A percentile compares a stretch with the other conserved stretches of the same genome.
Conservation (phyloP, 2,888 invertebrate species). For the Chloroclystis v-ata region DNA sequence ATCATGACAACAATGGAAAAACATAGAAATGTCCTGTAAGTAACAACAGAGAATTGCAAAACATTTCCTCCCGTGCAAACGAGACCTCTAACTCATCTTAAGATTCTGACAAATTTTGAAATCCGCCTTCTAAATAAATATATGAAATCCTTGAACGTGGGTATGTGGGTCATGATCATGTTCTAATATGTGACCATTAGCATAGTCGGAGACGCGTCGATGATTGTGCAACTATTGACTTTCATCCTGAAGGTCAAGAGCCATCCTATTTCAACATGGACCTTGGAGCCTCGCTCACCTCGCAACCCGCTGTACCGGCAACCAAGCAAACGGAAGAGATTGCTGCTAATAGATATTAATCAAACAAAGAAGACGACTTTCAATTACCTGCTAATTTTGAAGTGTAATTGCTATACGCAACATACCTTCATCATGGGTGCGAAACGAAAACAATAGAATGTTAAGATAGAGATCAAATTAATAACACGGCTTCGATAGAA, state of each 20-base stretch:
- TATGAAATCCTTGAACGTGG: slow-evolving; percentile 75
- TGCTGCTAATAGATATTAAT: slow-evolving; percentile 60
- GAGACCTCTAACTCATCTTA: slow-evolving; percentile 53
- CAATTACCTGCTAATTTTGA: slow-evolving; percentile 39
- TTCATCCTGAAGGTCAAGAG: slow-evolving; percentile 78
- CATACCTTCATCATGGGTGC: slow-evolving; percentile 28
- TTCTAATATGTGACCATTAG: slow-evolving; percentile 71
- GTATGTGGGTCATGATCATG: slow-evolving; percentile 75
- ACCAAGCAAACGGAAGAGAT: slow-evolving; percentile 67
- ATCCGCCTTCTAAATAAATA: slow-evolving; percentile 75
- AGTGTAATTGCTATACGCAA: slow-evolving; percentile 31
- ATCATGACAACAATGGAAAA: slow-evolving; percentile 36
- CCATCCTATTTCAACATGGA: slow-evolving; percentile 77
- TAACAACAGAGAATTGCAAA: not conserved
- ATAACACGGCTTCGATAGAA: slow-evolving; percentile 36
- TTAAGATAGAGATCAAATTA: slow-evolving; percentile 36
- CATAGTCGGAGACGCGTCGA: slow-evolving; percentile 64
- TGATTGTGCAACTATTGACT: slow-evolving; percentile 75
- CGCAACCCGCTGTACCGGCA: slow-evolving; percentile 51
- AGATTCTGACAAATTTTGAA: slow-evolving; percentile 66
- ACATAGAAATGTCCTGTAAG: slow-evolving; percentile 34
- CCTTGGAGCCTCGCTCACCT: slow-evolving; percentile 75
- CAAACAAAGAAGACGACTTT: slow-evolving; percentile 50
- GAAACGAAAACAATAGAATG: slow-evolving; percentile 36
- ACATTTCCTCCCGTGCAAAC: slow-evolving; percentile 32